A percentile compares a stretch with the other conserved stretches of the same genome.
Evolutionary conservation across 2,113 vertebrate genomes (phyloP).

Genomic region (Dendropsophus ebraccatus): DNA sequence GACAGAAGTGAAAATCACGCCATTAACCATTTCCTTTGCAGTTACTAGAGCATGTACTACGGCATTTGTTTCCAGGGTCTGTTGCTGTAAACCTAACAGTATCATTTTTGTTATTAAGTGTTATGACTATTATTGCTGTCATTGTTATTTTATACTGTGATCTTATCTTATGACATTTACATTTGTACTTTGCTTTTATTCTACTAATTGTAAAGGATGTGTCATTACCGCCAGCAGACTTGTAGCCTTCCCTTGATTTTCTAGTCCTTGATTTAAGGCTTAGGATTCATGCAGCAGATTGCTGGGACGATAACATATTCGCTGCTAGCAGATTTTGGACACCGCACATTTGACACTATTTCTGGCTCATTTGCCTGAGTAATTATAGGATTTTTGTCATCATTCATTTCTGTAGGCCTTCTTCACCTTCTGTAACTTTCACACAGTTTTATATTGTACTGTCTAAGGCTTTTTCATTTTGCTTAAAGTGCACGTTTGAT

Average conservation of each 20-base stretch:
- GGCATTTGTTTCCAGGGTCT: not conserved
- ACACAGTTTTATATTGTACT: not conserved
- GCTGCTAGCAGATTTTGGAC: conserved; percentile 55
- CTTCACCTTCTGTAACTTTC: conserved; percentile 51
- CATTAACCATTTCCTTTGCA: not conserved
- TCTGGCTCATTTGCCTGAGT: conserved; percentile 64
- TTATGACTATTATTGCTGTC: not conserved
- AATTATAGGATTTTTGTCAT: conserved; percentile 64
- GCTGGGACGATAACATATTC: conserved; percentile 60
- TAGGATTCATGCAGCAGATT: conserved; percentile 54
- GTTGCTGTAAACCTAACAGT: not conserved
- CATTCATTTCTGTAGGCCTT: conserved; percentile 56
- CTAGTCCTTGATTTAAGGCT: conserved; percentile 57
- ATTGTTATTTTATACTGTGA: not conserved
- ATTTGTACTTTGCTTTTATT: not conserved
- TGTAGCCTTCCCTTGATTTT: conserved; percentile 34
- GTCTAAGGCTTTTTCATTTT: not conserved
- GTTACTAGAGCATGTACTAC: not conserved
- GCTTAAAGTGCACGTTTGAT: not conserved
- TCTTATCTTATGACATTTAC: not conserved
- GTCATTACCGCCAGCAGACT: not conserved
- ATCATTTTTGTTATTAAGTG: too few relatives aligned
- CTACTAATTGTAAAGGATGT: conserved; percentile 1
- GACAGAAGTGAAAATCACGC: not conserved
- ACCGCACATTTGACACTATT: conserved; percentile 58